phyloP scores from a whole-genome alignment of 2,888 invertebrate genomes.

The Spodoptera littoralis region DNA sequence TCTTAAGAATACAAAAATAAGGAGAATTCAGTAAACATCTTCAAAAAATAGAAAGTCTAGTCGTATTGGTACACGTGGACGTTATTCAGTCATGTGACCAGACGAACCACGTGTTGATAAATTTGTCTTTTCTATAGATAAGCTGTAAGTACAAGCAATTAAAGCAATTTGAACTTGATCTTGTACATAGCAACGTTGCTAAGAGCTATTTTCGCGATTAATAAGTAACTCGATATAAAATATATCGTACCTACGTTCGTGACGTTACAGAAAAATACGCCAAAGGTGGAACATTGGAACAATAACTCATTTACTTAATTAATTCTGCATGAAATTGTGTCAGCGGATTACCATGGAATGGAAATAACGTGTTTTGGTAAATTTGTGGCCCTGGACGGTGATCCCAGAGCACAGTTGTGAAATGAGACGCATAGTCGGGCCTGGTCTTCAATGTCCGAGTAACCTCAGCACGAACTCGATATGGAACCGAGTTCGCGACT shows the following conservation, averaged over 20 bases:
- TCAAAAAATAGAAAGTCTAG: not conserved
- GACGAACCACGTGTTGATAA: slow-evolving; percentile 22
- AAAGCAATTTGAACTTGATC: too few species aligned
- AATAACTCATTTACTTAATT: not conserved
- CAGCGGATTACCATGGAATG: too few species aligned
- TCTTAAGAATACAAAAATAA: too few species aligned
- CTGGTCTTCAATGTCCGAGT: slow-evolving; percentile 81
- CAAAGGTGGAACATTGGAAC: too few species aligned
- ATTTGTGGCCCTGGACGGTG: slow-evolving; percentile 83
- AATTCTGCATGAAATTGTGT: not conserved
- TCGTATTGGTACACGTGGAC: slow-evolving; percentile 21
- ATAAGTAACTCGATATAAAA: not conserved
- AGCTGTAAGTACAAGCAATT: too few species aligned
- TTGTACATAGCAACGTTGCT: not conserved
- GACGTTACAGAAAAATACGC: too few species aligned
- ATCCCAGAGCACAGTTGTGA: slow-evolving; percentile 78
- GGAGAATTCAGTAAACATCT: not conserved
- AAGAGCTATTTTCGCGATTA: not conserved
- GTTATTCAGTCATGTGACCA: slow-evolving; percentile 17
- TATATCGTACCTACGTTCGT: too few species aligned
- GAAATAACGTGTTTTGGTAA: not conserved
- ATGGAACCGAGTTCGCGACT: slow-evolving; percentile 83
- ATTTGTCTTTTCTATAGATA: slow-evolving; percentile 13
- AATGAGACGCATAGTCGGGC: slow-evolving; percentile 86
- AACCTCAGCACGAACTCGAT: slow-evolving; percentile 84